These are phyloP conservation scores for Acleris holmiana DNA, from an alignment of 2,888 invertebrate genomes.

Conservation along the genomic window DNA sequence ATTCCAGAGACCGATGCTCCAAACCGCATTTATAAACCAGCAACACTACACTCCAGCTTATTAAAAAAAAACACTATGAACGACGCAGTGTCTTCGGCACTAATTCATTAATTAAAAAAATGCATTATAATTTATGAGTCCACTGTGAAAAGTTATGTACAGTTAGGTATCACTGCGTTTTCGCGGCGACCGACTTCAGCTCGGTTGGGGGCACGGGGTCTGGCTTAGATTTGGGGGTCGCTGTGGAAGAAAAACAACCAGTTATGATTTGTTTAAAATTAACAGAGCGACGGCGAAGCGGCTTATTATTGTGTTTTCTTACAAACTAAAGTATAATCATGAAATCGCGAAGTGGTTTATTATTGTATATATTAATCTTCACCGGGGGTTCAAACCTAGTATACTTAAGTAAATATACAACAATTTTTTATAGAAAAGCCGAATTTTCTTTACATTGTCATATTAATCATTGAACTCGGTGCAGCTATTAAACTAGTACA, in stretches of 20 bases:
- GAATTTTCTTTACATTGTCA: too few relatives aligned
- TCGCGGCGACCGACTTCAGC: constrained; percentile 54
- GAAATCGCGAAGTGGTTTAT: too few relatives aligned
- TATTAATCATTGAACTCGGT: too few relatives aligned
- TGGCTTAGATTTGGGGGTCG: constrained; percentile 66
- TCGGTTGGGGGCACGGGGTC: constrained; percentile 54
- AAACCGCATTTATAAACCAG: constrained; percentile 22
- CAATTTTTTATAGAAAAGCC: too few relatives aligned
- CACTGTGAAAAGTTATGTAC: constrained; percentile 37
- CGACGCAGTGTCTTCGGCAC: constrained; percentile 25
- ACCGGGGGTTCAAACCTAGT: too few relatives aligned
- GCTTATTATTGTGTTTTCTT: too few relatives aligned
- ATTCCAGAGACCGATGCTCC: constrained; percentile 49
- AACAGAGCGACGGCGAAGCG: too few relatives aligned
- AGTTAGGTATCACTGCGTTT: constrained; percentile 62
- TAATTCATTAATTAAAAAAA: constrained; percentile 28
- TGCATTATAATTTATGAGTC: constrained; percentile 8
- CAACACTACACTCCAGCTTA: constrained; percentile 25
- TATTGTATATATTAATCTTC: too few relatives aligned
- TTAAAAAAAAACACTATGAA: constrained; percentile 26
- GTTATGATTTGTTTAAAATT: too few relatives aligned
- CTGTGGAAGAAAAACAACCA: constrained; percentile 47
- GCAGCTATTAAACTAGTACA: too few relatives aligned
- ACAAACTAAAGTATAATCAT: too few relatives aligned
- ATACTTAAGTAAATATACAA: too few relatives aligned